phyloP scores from a whole-genome alignment of 2,113 vertebrate genomes.

The Ailuropoda melanoleuca region DNA sequence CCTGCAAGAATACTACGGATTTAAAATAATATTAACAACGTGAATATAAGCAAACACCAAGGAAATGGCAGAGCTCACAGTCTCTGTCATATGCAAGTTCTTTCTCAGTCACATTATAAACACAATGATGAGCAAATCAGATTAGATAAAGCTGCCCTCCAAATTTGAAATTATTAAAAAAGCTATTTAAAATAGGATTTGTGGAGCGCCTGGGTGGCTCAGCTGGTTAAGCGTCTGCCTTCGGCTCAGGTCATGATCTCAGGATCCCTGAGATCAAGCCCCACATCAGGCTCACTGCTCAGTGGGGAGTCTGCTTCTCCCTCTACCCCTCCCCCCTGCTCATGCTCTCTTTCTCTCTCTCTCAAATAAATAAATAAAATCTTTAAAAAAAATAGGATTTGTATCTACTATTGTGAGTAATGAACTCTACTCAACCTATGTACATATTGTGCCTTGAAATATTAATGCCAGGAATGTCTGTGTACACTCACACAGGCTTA shows the following conservation, averaged over 20 bases:
- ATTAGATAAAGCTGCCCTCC: not conserved
- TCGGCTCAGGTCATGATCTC: no score
- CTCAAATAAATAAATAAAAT: no score
- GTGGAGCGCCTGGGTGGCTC: no score
- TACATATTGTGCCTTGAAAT: not conserved
- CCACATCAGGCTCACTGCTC: no score
- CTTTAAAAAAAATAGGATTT: not conserved
- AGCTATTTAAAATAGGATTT: conserved; percentile 35
- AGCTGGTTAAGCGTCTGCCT: no score
- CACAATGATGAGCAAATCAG: not conserved
- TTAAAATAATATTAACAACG: not conserved
- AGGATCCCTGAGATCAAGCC: no score
- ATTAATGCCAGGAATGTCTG: not conserved
- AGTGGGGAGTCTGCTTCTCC: no score
- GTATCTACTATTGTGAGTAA: not conserved
- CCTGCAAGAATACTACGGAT: not conserved
- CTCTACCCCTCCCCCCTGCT: no score
- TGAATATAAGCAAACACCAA: conserved; percentile 4
- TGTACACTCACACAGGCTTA: not conserved
- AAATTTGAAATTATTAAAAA: conserved; percentile 33
- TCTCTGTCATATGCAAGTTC: not conserved
- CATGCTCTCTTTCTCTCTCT: no score
- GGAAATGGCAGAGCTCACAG: not conserved
- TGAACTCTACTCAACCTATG: not conserved
- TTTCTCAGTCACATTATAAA: not conserved